Conservation (phyloP, 2,113 vertebrate species). For the human (Homo sapiens) region DNA sequence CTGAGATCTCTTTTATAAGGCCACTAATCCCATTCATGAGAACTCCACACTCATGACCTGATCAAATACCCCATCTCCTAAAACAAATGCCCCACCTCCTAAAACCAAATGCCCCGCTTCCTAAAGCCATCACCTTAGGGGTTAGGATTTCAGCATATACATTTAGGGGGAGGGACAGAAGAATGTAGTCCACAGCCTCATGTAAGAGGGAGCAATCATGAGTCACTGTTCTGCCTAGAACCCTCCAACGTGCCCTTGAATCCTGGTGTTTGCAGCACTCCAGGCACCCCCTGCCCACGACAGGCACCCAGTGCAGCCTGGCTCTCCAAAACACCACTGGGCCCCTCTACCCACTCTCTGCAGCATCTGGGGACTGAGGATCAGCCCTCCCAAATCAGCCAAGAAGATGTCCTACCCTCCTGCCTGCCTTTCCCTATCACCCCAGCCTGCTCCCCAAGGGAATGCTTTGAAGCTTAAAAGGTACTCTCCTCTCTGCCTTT, state of each 20-base stretch:
- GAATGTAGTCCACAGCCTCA: not conserved
- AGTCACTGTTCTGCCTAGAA: not conserved
- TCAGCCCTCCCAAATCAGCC: not conserved
- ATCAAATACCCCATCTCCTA: no score
- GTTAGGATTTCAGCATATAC: not conserved
- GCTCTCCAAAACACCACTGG: not conserved
- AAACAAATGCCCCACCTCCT: no score
- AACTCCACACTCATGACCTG: no score
- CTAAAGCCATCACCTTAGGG: no score
- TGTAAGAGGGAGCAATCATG: not conserved
- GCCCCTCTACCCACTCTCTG: not conserved
- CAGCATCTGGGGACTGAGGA: not conserved
- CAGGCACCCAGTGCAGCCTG: not conserved
- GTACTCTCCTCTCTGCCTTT: not conserved
- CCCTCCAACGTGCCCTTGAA: not conserved
- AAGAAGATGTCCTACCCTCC: not conserved
- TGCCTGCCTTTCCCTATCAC: not conserved
- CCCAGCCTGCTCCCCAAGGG: not conserved
- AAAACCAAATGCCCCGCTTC: not conserved
- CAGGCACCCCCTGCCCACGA: not conserved
- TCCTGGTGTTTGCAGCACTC: not conserved
- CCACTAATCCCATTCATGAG: not conserved
- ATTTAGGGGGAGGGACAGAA: not conserved
- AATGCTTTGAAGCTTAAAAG: not conserved
- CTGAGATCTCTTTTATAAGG: not conserved